Evolutionary conservation across 2,888 invertebrate species (phyloP).

Genomic region (Lampropteryx suffumata): DNA sequence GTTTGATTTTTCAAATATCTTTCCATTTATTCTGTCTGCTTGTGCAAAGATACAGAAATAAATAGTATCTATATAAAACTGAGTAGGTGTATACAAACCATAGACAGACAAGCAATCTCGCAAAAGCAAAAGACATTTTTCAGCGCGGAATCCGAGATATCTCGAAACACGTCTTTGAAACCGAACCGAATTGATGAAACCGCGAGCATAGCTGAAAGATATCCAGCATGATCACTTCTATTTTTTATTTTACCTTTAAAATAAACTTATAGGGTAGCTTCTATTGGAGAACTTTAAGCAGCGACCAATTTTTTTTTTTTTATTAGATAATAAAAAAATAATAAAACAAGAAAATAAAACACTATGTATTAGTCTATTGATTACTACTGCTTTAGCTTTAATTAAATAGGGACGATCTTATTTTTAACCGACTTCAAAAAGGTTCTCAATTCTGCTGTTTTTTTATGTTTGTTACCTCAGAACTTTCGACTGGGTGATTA

Average conservation of each 20-base stretch:
- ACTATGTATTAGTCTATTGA: no score
- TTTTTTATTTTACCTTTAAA: not conserved
- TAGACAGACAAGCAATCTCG: slow-evolving; percentile 37
- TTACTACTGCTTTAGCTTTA: no score
- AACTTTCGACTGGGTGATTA: no score
- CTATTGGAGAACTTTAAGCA: not conserved
- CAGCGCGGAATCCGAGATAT: slow-evolving; percentile 44
- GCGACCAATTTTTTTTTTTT: no score
- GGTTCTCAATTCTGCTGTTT: no score
- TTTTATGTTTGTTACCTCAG: no score
- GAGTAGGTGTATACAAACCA: not conserved
- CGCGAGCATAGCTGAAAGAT: slow-evolving; percentile 15
- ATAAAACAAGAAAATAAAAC: no score
- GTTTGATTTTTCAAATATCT: no score
- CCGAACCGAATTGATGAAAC: slow-evolving; percentile 35
- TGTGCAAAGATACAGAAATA: not conserved
- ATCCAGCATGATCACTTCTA: not conserved
- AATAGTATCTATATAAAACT: not conserved
- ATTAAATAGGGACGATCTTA: no score
- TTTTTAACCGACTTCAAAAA: no score
- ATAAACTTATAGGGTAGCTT: not conserved
- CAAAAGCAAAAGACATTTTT: slow-evolving; percentile 44
- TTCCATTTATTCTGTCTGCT: no score
- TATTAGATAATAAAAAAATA: no score
- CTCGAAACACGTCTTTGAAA: slow-evolving; percentile 47